Conservation (phyloP, 2,113 vertebrate genomes). For the Eonycteris spelaea region DNA sequence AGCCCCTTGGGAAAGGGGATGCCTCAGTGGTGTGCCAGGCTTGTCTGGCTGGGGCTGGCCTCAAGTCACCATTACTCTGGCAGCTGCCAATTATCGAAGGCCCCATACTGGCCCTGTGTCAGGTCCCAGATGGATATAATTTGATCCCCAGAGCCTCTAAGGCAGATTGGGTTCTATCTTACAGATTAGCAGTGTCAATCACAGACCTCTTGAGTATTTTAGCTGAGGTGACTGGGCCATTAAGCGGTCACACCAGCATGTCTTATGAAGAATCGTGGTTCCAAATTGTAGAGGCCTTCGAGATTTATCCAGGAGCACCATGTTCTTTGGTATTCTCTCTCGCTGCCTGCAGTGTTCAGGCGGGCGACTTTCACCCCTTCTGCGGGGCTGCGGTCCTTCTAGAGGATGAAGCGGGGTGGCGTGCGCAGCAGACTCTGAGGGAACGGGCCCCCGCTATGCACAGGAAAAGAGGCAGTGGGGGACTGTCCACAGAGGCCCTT, state of each 20-base stretch:
- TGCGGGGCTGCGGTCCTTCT: background rate
- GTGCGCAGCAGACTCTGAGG: background rate
- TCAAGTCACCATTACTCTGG: background rate
- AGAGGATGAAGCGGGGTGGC: background rate
- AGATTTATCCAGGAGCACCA: rapidly evolving
- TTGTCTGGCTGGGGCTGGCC: background rate
- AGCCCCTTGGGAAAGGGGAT: background rate
- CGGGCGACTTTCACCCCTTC: background rate
- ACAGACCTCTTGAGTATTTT: background rate
- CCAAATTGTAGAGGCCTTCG: background rate
- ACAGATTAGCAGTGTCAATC: background rate
- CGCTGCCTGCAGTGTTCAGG: background rate
- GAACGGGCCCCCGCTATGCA: background rate
- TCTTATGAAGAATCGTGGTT: background rate
- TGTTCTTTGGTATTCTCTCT: background rate
- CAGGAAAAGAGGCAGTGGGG: background rate
- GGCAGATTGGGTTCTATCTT: background rate
- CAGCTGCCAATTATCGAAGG: no score
- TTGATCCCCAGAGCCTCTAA: background rate
- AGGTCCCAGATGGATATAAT: background rate
- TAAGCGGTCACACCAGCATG: background rate
- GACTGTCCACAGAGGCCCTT: slow-evolving; percentile 53
- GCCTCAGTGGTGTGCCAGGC: background rate
- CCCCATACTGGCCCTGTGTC: background rate
- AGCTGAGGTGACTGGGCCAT: background rate